These are phyloP conservation scores for Melitaea cinxia DNA, from an alignment of 1,140 invertebrate genomes.

Conservation along the genomic window DNA sequence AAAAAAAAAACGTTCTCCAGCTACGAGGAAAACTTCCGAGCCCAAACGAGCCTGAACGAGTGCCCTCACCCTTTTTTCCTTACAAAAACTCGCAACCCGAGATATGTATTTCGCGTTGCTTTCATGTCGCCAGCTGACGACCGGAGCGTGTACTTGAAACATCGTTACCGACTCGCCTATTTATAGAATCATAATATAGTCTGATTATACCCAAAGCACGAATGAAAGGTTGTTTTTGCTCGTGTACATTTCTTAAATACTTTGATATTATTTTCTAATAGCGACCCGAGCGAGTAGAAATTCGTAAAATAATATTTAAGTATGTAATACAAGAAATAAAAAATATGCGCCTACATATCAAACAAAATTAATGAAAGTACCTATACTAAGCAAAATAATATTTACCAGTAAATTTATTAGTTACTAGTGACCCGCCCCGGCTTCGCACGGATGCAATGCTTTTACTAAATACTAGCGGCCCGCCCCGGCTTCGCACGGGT, in stretches of 20 bases:
- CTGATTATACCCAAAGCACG: constrained; percentile 21
- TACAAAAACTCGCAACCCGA: constrained; percentile 14
- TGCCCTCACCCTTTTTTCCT: constrained; percentile 13
- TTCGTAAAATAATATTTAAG: no score
- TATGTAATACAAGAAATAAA: no score
- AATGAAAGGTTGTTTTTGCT: constrained; percentile 22
- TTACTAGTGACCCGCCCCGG: no score
- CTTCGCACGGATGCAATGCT: no score
- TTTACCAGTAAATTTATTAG: no score
- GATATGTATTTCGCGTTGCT: constrained; percentile 22
- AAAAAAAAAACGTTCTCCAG: constrained; percentile 16
- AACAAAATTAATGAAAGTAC: no score
- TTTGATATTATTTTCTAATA: not conserved
- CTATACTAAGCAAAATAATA: no score
- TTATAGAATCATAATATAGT: constrained; percentile 32
- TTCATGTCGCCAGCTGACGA: constrained; percentile 21
- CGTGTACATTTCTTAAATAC: not conserved
- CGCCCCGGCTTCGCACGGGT: no score
- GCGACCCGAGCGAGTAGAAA: not conserved
- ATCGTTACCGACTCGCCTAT: constrained; percentile 21
- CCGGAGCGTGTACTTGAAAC: constrained; percentile 20
- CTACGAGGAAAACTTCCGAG: constrained; percentile 2
- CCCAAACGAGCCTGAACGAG: constrained; percentile 23
- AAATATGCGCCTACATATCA: no score
- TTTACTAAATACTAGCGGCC: no score